Evolutionary conservation across 2,888 invertebrate species (phyloP), one percentile per base, ranked within the genome.

Genomic region (Aphelenchoides bicaudatus): DNA sequence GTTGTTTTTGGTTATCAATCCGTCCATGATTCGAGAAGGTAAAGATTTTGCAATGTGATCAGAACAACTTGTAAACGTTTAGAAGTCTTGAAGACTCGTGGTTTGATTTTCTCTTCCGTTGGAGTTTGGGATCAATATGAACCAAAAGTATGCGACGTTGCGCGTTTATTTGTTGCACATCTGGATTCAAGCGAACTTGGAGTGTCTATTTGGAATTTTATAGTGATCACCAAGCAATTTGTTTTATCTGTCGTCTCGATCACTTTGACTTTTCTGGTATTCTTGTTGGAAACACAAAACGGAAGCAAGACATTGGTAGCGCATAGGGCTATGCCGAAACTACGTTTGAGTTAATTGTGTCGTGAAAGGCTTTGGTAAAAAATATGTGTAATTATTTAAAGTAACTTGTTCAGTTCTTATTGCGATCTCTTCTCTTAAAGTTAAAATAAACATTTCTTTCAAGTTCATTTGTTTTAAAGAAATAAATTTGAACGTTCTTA

Each of bases 91-190:
- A 25, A 43, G 25, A 43, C 43, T 10, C 43, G 43, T 8, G 6
- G 21, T 19, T 25, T 43, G 16, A 6, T 43, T 19, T 43, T 43
- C 23, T 43, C 43, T 8, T 43, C 43, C 21, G 8, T 43, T 6
- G 10, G 21, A 8, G 8, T 43, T n/a, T 43, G 43, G 43, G 43
- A 43, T 10, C 10, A 43, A 10, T 43, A 8, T 25, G 10, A 10
- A 21, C 8, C 43, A 25, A 6, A n/a, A n/a, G 25, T n/a, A 8
- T 6, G 8, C 6, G 8, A 43, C 43, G 23, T 43, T 6, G 43
- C 21, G 21, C 10, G 25, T 10, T 8, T 43, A 46, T 56, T 59
- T 27, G 55, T 25, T 10, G 54, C 53, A n/a, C 57, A 56, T 38
- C 23, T 50, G 13, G 29, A 39, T 38, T 51, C 50, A 39, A 23